Conservation (phyloP, 2,888 invertebrate genomes). For the Tricholauxania praeusta region DNA sequence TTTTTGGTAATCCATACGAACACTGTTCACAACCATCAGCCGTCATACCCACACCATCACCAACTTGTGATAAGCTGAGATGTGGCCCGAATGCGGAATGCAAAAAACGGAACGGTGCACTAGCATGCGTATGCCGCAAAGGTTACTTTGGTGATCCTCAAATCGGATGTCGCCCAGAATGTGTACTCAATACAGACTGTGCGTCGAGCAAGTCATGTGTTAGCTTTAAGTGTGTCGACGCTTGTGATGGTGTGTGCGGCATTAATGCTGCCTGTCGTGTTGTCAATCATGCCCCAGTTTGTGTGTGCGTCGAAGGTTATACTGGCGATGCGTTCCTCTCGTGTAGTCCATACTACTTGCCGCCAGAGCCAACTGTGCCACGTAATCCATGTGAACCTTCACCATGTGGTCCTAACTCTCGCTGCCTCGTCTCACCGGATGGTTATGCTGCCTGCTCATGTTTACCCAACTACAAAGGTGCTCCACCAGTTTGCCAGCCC, state of each 20-base stretch:
- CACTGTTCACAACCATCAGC: slow-evolving; percentile 74
- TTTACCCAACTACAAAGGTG: slow-evolving; percentile 80
- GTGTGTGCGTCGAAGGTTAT: slow-evolving; percentile 78
- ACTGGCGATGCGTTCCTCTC: slow-evolving; percentile 82
- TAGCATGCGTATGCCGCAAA: slow-evolving; percentile 78
- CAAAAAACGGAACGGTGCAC: slow-evolving; percentile 74
- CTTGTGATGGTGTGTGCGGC: slow-evolving; percentile 82
- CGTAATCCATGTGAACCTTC: slow-evolving; percentile 83
- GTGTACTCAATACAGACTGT: slow-evolving; percentile 86
- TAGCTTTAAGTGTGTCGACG: slow-evolving; percentile 82
- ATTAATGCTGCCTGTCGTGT: slow-evolving; percentile 79
- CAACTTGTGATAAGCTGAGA: slow-evolving; percentile 76
- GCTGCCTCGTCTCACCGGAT: slow-evolving; percentile 78
- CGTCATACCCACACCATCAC: slow-evolving; percentile 58
- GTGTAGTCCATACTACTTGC: slow-evolving; percentile 72
- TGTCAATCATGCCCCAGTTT: slow-evolving; percentile 82
- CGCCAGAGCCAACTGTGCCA: slow-evolving; percentile 62
- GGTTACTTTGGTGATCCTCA: slow-evolving; percentile 86
- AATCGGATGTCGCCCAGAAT: slow-evolving; percentile 82
- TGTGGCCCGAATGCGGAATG: slow-evolving; percentile 84
- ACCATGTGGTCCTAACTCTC: slow-evolving; percentile 84
- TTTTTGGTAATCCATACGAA: slow-evolving; percentile 83
- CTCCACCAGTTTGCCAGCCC: slow-evolving; percentile 85
- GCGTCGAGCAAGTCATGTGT: slow-evolving; percentile 78
- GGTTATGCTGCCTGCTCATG: slow-evolving; percentile 85